Evolutionary conservation across 2,113 vertebrate genomes (phyloP).

Genomic region (Malurus elegans): DNA sequence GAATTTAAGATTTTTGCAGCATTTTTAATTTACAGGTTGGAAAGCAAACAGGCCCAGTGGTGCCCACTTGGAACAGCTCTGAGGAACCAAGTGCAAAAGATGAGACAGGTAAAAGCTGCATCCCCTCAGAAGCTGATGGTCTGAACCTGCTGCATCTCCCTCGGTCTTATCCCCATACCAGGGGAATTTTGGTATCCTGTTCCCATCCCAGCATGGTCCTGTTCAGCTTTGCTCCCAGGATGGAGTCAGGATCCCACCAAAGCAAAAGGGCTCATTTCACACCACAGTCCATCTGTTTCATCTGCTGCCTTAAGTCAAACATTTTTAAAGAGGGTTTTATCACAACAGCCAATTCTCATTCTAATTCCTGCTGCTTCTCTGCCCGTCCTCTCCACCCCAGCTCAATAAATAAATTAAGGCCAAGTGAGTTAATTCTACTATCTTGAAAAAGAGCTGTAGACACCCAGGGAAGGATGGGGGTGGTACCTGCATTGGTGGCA

Average conservation of each 20-base stretch:
- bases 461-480: neutral
- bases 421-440: neutral
- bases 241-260: neutral
- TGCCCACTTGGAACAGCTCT: neutral
- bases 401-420: neutral
- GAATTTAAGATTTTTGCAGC: neutral
- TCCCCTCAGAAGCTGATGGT: neutral
- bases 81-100: neutral
- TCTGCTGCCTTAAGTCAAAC: neutral
- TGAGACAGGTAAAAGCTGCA: neutral
- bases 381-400: neutral
- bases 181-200: neutral
- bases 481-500: neutral
- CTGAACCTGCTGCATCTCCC: neutral
- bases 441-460: neutral
- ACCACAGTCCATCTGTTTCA: neutral
- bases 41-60: neutral
- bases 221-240: neutral
- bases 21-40: neutral
- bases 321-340: neutral
- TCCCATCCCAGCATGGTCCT: neutral
- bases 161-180: neutral
- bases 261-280: neutral
- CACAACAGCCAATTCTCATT: neutral
- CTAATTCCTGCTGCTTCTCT: neutral